phyloP scores from a whole-genome alignment of 1,140 invertebrate species.

The Nasonia vitripennis region DNA sequence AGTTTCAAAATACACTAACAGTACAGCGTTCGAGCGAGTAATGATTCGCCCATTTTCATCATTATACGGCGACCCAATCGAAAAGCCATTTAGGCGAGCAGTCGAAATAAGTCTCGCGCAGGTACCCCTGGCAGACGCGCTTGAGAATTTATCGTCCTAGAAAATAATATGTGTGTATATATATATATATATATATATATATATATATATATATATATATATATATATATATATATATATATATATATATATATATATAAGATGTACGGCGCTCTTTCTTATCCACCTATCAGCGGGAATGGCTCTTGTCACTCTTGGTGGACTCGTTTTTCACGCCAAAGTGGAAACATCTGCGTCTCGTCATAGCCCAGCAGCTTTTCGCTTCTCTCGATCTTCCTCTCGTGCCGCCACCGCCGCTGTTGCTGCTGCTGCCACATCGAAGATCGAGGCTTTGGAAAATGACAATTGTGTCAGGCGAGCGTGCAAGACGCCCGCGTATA shows the following conservation, averaged over 20 bases:
- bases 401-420: not conserved
- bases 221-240: not conserved
- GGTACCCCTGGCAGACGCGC: too few species aligned
- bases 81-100: not conserved
- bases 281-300: constrained; percentile 13
- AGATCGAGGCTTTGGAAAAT: constrained; percentile 37
- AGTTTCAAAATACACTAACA: too few species aligned
- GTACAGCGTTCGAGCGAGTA: too few species aligned
- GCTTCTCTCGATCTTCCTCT: not conserved
- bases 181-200: not conserved
- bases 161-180: not conserved
- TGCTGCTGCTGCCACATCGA: not conserved
- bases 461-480: constrained; percentile 17
- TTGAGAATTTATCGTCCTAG: not conserved
- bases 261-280: not conserved
- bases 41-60: too few species aligned
- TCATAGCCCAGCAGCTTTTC: not conserved
- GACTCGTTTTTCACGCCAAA: constrained; percentile 33
- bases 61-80: not conserved
- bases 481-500: too few species aligned
- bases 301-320: constrained; percentile 32
- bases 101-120: not conserved
- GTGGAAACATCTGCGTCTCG: constrained; percentile 36
- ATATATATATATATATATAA: not conserved
- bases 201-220: not conserved